These are phyloP conservation scores for Coluber constrictor DNA, from an alignment of 2,797 vertebrate genomes.

Conservation along the genomic window DNA sequence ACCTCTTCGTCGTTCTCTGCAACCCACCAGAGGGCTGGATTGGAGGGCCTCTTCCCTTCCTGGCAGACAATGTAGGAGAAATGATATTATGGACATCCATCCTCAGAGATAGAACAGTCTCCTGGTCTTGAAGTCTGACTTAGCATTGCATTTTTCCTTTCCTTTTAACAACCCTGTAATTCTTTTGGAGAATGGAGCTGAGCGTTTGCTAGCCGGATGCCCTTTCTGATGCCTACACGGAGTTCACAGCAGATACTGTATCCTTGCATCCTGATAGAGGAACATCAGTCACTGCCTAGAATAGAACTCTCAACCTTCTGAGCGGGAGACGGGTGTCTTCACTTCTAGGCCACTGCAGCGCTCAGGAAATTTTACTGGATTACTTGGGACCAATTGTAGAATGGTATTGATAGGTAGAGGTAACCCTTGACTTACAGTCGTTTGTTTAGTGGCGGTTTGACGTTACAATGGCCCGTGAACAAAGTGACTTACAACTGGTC, in stretches of 20 bases:
- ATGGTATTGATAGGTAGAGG: too few species aligned
- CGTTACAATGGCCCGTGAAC: too few species aligned
- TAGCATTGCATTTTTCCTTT: neutral
- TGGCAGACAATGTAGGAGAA: slow-evolving; percentile 32
- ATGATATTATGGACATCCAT: neutral
- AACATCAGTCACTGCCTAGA: too few species aligned
- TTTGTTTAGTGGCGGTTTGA: too few species aligned
- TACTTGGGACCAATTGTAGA: too few species aligned
- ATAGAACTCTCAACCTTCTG: too few species aligned
- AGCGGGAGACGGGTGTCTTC: too few species aligned
- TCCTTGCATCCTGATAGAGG: neutral
- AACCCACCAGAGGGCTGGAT: slow-evolving; percentile 78
- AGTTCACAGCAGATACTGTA: neutral
- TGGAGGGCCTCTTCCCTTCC: slow-evolving; percentile 59
- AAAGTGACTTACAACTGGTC: too few species aligned
- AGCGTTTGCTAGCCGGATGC: neutral
- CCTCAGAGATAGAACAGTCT: neutral
- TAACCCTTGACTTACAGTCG: too few species aligned
- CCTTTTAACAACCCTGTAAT: neutral
- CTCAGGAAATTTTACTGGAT: too few species aligned
- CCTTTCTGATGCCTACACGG: neutral
- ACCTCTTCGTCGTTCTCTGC: slow-evolving; percentile 65
- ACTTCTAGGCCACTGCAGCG: too few species aligned
- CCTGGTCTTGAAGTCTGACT: neutral
- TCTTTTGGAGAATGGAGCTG: neutral